phyloP scores from a whole-genome alignment of 2,797 vertebrate species.

The Hyperoplus lanceolatus region DNA sequence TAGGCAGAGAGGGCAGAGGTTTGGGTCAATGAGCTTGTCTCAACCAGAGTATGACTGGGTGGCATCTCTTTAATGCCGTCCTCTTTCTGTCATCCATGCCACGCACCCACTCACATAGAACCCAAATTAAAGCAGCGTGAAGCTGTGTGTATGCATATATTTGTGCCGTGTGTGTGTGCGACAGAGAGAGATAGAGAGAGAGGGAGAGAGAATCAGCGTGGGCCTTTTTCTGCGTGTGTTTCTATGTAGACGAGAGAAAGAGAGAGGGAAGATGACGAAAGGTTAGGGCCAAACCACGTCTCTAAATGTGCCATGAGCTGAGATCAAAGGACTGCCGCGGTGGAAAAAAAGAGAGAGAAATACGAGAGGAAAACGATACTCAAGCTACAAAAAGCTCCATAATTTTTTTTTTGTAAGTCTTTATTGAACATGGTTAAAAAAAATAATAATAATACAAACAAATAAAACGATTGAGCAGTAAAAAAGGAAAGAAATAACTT shows the following conservation, averaged over 20 bases:
- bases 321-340: conserved; percentile 68
- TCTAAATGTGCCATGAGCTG: conserved; percentile 71
- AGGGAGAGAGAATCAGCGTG: neutral
- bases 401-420: no score
- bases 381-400: conserved; percentile 44
- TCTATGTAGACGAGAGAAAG: neutral
- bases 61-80: conserved; percentile 57
- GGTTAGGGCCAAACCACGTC: conserved; percentile 65
- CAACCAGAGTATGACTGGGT: conserved; percentile 28
- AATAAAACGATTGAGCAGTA: no score
- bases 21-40: conserved; percentile 38
- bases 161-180: conserved; percentile 18
- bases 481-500: no score
- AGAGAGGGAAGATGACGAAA: conserved; percentile 42
- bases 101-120: conserved; percentile 53
- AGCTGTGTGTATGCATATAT: conserved; percentile 64
- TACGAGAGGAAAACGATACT: conserved; percentile 37
- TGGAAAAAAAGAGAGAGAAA: conserved; percentile 43
- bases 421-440: no score
- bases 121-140: conserved; percentile 66
- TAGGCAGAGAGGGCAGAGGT: conserved; percentile 27
- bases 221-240: no score
- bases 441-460: no score
- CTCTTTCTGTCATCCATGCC: conserved; percentile 53
- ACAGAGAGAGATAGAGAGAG: conserved; percentile 12